Conservation (phyloP, 2,113 vertebrate genomes). For the Talpa occidentalis region DNA sequence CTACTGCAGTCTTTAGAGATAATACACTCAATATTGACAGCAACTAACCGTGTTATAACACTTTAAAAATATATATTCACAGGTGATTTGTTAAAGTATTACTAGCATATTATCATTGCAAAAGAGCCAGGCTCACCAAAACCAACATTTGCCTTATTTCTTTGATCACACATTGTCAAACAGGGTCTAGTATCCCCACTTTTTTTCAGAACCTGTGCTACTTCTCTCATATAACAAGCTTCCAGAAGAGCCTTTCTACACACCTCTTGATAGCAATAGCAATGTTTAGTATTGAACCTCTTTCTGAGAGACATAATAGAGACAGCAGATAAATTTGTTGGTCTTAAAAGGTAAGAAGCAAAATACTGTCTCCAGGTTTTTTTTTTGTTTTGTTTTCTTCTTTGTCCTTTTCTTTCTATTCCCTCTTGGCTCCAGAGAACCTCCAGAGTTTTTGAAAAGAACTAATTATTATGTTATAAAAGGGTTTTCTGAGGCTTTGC, state of each 20-base stretch:
- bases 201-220: neutral
- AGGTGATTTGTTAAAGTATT: neutral
- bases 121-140: neutral
- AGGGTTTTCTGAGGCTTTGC: neutral
- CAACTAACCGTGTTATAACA: neutral
- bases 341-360: neutral
- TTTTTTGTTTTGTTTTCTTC: neutral
- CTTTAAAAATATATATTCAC: neutral
- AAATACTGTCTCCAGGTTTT: neutral
- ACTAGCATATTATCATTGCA: neutral
- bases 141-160: neutral
- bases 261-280: neutral
- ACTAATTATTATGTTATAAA: neutral
- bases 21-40: neutral
- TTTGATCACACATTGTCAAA: neutral
- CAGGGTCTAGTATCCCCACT: neutral
- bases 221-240: neutral
- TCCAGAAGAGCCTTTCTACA: neutral
- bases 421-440: neutral
- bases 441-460: neutral
- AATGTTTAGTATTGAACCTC: neutral
- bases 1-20: neutral
- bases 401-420: neutral
- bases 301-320: neutral
- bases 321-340: neutral